phyloP scores from a whole-genome alignment of 2,113 vertebrate genomes.

The Perccottus glenii region DNA sequence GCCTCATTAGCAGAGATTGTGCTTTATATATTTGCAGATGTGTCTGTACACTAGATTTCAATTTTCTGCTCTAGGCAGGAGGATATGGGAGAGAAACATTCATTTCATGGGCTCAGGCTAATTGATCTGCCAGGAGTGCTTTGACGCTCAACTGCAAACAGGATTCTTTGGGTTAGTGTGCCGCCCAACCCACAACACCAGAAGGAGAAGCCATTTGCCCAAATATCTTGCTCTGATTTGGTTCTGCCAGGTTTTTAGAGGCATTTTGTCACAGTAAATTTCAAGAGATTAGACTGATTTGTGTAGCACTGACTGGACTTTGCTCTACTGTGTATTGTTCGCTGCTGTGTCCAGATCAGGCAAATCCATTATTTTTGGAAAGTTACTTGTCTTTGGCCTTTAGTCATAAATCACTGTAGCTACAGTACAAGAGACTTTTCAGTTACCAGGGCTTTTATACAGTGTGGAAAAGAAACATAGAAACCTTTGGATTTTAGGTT shows the following conservation, averaged over 20 bases:
- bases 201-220: conserved; percentile 56
- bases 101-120: conserved; percentile 62
- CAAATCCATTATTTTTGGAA: conserved; percentile 19
- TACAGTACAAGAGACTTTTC: background rate
- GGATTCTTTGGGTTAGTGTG: conserved; percentile 50
- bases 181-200: conserved; percentile 47
- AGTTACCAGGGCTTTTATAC: background rate
- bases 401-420: background rate
- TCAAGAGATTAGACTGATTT: conserved; percentile 38
- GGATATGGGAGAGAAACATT: conserved; percentile 30
- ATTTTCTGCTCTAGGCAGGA: conserved; percentile 16
- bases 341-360: conserved; percentile 7
- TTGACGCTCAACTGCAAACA: conserved; percentile 40
- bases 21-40: too few species aligned
- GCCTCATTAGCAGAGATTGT: background rate
- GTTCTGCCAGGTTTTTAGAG: conserved; percentile 22
- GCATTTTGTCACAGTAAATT: conserved; percentile 45
- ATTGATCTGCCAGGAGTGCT: conserved; percentile 69
- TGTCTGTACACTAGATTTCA: background rate
- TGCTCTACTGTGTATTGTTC: background rate
- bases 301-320: conserved; percentile 4
- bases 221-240: conserved; percentile 19
- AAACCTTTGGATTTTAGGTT: too few species aligned
- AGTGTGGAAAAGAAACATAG: too few species aligned
- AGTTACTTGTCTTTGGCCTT: background rate